These are phyloP conservation scores for Chaetophractus vellerosus DNA, from an alignment of 2,797 vertebrate genomes.

Conservation along the genomic window DNA sequence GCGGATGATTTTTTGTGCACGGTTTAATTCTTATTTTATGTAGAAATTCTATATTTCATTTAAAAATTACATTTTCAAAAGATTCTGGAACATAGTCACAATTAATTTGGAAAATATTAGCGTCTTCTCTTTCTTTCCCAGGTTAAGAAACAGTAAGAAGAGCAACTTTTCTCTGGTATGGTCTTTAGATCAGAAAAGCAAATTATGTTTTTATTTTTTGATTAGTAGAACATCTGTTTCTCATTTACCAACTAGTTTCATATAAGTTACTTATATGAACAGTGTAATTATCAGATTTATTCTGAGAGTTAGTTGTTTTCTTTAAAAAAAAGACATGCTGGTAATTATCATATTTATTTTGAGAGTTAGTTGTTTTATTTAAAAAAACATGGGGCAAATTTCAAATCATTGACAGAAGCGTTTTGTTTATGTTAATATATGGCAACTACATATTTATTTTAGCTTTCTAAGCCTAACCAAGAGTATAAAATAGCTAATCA, in stretches of 20 bases:
- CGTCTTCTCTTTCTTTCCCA: not conserved
- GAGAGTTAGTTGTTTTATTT: slow-evolving; percentile 15
- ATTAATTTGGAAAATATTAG: slow-evolving; percentile 11
- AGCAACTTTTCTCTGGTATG: not conserved
- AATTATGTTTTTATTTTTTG: not conserved
- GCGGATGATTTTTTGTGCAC: not conserved
- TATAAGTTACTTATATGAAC: not conserved
- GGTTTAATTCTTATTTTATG: slow-evolving; percentile 2
- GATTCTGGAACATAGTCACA: not conserved
- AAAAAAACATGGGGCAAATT: not conserved
- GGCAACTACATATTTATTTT: not conserved
- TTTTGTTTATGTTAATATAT: slow-evolving; percentile 14
- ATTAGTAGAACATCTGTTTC: not conserved
- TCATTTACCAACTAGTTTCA: slow-evolving; percentile 11
- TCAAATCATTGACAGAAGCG: not conserved
- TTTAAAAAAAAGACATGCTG: too few relatives aligned
- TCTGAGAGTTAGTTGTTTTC: not conserved
- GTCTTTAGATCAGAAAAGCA: slow-evolving; percentile 4
- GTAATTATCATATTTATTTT: slow-evolving; percentile 7
- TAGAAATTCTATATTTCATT: not conserved
- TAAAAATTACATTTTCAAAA: not conserved
- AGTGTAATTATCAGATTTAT: not conserved
- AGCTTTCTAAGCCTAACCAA: not conserved
- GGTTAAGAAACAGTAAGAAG: not conserved
- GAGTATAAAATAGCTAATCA: not conserved